A percentile compares a stretch with the other conserved stretches of the same genome.
phyloP scores from a whole-genome alignment of 2,113 vertebrate genomes.

The Trachemys scripta region DNA sequence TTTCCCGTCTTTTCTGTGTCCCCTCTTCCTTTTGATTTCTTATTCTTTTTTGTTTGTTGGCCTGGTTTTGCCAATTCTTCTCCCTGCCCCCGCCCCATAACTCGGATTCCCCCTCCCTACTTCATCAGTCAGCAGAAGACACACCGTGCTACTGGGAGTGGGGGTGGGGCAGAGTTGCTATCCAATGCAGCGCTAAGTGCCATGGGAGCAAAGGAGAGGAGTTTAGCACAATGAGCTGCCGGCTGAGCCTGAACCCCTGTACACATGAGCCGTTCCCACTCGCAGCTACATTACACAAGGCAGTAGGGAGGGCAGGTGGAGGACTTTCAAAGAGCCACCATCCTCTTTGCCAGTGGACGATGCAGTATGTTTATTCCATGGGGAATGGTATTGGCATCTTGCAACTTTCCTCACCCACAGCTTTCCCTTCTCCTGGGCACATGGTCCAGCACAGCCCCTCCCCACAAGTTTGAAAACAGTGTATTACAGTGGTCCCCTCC shows the following conservation, averaged over 20 bases:
- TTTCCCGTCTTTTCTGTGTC: neutral
- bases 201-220: neutral
- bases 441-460: neutral
- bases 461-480: neutral
- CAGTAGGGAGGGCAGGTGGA: neutral
- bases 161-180: neutral
- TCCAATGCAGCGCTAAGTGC: neutral
- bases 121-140: neutral
- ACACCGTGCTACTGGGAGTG: neutral
- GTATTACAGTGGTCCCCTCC: neutral
- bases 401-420: neutral
- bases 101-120: neutral
- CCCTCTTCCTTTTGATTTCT: neutral
- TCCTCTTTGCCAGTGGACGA: neutral
- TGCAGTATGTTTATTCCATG: neutral
- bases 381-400: neutral
- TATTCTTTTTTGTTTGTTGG: neutral
- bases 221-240: neutral
- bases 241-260: neutral
- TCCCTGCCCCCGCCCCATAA: neutral
- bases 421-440: neutral
- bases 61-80: neutral
- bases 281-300: neutral
- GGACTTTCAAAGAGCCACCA: neutral
- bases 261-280: neutral